A percentile compares a stretch with the other conserved stretches of the same genome.
phyloP scores from a whole-genome alignment of 1,140 invertebrate species.

The Drosophila bipectinata region DNA sequence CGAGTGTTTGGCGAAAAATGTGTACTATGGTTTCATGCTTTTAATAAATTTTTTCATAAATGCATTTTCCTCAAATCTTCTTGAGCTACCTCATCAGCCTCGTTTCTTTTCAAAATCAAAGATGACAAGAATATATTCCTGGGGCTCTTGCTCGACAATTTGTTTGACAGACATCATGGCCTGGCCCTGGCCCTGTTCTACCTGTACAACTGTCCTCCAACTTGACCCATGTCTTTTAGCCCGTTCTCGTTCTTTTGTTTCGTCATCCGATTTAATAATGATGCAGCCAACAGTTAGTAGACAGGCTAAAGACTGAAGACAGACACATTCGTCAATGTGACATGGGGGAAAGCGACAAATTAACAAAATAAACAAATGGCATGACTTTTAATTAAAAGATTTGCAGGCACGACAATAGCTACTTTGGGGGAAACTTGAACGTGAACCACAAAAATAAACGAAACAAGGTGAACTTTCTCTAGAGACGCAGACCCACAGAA shows the following conservation, averaged over 20 bases:
- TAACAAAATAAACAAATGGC: constrained; percentile 76
- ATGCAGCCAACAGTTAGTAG: constrained; percentile 36
- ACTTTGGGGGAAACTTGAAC: constrained; percentile 51
- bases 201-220: constrained; percentile 56
- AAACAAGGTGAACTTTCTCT: constrained; percentile 43
- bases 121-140: constrained; percentile 12
- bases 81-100: neutral
- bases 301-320: constrained; percentile 24
- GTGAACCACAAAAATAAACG: constrained; percentile 30
- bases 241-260: constrained; percentile 37
- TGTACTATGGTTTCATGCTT: too few species aligned
- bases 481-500: constrained; percentile 10
- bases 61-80: neutral
- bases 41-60: too few species aligned
- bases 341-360: constrained; percentile 64
- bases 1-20: neutral
- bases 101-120: neutral
- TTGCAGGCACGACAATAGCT: constrained; percentile 24
- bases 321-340: constrained; percentile 62
- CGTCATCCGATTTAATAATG: constrained; percentile 77
- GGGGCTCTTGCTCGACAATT: constrained; percentile 2
- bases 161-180: constrained; percentile 34
- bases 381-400: constrained; percentile 63
- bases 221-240: constrained; percentile 68
- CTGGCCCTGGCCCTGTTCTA: constrained; percentile 1